phyloP scores from a whole-genome alignment of 2,797 vertebrate species.

The Falco concolor region DNA sequence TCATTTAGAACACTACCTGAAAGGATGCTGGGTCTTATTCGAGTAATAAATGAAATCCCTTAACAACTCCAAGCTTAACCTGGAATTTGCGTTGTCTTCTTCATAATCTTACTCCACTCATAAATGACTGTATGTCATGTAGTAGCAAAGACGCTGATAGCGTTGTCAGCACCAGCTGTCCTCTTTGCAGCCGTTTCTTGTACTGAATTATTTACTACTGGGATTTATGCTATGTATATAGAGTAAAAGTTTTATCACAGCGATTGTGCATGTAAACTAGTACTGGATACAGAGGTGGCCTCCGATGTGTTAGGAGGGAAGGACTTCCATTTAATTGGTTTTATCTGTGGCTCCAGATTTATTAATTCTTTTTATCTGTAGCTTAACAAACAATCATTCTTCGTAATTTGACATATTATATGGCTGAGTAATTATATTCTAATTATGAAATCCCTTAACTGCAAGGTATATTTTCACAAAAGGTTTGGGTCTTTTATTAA shows the following conservation, averaged over 20 bases:
- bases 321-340: conserved; percentile 37
- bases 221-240: conserved; percentile 32
- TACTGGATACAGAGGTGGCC: background rate
- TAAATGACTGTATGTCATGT: background rate
- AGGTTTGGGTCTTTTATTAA: background rate
- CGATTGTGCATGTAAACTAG: conserved; percentile 5
- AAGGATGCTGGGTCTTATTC: background rate
- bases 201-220: conserved; percentile 54
- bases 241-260: conserved; percentile 32
- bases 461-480: background rate
- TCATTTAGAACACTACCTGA: background rate
- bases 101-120: background rate
- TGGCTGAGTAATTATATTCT: conserved; percentile 46
- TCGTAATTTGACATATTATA: conserved; percentile 38
- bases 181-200: conserved; percentile 20
- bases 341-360: conserved; percentile 47
- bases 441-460: conserved; percentile 41
- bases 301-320: conserved; percentile 6
- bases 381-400: conserved; percentile 49
- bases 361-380: conserved; percentile 41
- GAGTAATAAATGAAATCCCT: background rate
- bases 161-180: conserved; percentile 52
- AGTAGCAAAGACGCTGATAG: conserved; percentile 20
- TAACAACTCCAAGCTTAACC: background rate
- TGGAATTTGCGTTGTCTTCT: conserved; percentile 17